Evolutionary conservation across 2,113 vertebrate species (phyloP), one percentile per base, ranked within the genome.

Genomic region (Porphyrio hochstetteri): DNA sequence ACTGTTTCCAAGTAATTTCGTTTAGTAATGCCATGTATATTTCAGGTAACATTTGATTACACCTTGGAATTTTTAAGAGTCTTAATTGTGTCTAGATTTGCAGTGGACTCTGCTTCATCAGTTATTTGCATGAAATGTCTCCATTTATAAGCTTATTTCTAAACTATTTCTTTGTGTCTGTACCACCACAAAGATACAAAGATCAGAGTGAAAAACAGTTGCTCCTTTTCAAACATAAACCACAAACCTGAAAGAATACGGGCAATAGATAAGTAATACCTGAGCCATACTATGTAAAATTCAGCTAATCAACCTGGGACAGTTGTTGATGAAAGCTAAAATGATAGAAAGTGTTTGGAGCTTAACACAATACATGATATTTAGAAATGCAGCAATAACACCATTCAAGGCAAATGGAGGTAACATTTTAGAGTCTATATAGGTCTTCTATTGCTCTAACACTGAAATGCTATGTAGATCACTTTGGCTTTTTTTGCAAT

Each of bases 281-380:
- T 55, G 40, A 65, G 42, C 24, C 63, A 56, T 20, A 48, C 11
- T 35, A 74, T 23, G 44, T 35, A 33, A 88, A 74, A 16, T 53
- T 79, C 59, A 88, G 4, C 28, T 29, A 21, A 70, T 25, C 25
- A 59, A 2, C 75, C 75, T 90, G 86, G 76, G 95, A 90, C 55
- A 95, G 85, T 57, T 95, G 60, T 35, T 93, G 82, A 95, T 61
- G 81, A 97, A 82, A 75, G 57, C 50, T 86, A 82, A 84, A 96
- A 96, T 75, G 3, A 59, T 46, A 8, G 8, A 25, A 70, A 75
- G 14, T 29, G 59, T 87, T 96, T 93, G 79, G 79, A 95, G 82
- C 86, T 87, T 96, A 96, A 94, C 71, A 93, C 31, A 25, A 78
- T 78, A 84, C 18, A 83, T 42, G 40, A 59, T 84, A 96, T 33